Evolutionary conservation across 1,140 invertebrate species (phyloP).

Genomic region (Holotrichia oblita): DNA sequence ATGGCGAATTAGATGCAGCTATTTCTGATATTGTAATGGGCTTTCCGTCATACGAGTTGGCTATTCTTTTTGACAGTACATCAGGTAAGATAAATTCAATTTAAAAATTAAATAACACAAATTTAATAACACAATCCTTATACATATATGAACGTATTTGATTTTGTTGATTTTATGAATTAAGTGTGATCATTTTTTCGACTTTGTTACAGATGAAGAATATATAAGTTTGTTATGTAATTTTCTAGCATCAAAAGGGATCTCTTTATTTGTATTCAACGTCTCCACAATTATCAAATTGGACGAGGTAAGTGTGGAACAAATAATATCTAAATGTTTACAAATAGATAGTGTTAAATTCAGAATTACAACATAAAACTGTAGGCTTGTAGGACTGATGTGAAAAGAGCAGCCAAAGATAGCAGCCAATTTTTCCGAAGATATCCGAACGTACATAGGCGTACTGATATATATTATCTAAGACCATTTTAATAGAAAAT

Average conservation of each 20-base stretch:
- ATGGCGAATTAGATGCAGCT: slow-evolving; percentile 39
- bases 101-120: not conserved
- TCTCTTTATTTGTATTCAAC: slow-evolving; percentile 40
- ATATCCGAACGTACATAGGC: no score
- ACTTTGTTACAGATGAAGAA: slow-evolving; percentile 17
- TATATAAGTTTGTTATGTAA: not conserved
- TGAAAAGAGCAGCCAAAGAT: no score
- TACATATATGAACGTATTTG: no score
- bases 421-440: no score
- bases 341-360: no score
- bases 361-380: no score
- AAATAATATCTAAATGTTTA: no score
- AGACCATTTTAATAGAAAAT: no score
- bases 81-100: slow-evolving; percentile 34
- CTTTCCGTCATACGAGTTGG: slow-evolving; percentile 38
- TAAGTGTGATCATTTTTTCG: not conserved
- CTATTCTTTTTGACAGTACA: slow-evolving; percentile 37
- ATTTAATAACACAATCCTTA: not conserved
- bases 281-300: slow-evolving; percentile 33
- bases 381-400: no score
- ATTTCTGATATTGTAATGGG: slow-evolving; percentile 41
- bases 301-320: not conserved
- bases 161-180: not conserved
- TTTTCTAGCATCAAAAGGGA: not conserved
- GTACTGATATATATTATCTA: no score